Evolutionary conservation across 2,797 vertebrate species (phyloP).

Genomic region (Sciurus carolinensis): DNA sequence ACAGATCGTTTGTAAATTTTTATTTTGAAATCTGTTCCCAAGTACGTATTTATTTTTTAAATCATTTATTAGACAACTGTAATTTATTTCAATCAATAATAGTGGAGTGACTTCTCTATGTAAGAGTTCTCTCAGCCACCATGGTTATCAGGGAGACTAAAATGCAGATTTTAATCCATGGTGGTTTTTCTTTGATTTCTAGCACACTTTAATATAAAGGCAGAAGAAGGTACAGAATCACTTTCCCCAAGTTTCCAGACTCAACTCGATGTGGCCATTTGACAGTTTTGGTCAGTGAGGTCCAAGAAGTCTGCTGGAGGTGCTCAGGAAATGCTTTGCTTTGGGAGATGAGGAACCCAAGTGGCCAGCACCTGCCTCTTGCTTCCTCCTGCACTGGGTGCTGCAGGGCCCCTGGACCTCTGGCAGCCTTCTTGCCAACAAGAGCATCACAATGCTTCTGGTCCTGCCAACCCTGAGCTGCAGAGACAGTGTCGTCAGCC

Average conservation of each 20-base stretch:
- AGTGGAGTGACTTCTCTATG: not conserved
- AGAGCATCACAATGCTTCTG: not conserved
- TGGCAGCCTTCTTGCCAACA: not conserved
- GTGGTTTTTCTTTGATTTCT: not conserved
- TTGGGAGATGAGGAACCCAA: not conserved
- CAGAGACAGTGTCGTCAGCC: not conserved
- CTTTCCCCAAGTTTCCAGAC: not conserved
- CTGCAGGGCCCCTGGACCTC: not conserved
- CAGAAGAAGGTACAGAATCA: not conserved
- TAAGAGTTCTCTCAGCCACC: not conserved
- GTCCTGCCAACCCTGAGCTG: not conserved
- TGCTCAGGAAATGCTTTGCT: not conserved
- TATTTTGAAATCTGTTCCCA: slow-evolving; percentile 24
- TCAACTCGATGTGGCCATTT: not conserved
- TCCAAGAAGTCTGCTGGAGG: not conserved
- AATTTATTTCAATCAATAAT: slow-evolving; percentile 37
- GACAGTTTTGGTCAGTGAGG: not conserved
- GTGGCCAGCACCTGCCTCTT: no score
- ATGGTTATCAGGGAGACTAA: not conserved
- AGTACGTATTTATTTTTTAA: not conserved
- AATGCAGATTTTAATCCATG: not conserved
- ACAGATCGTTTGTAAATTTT: not conserved
- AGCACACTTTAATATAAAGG: not conserved
- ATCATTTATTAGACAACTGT: not conserved
- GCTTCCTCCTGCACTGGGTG: not conserved